Percentiles rank a stretch among this genome's conserved stretches.
phyloP scores from a whole-genome alignment of 1,140 invertebrate species.

The Zophobas morio region DNA sequence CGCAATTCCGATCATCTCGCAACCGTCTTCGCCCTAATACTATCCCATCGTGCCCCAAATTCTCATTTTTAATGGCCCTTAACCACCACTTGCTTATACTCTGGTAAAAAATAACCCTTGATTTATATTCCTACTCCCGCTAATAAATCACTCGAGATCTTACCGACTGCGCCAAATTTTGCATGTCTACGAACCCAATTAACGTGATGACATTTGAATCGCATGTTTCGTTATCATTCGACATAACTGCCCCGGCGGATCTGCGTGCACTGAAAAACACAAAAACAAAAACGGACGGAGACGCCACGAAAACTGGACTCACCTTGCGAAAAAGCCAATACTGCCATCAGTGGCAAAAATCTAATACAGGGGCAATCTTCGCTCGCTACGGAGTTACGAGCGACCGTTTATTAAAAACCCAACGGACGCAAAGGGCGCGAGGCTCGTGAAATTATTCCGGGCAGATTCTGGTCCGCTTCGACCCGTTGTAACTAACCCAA shows the following conservation, averaged over 20 bases:
- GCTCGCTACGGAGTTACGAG: neutral
- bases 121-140: slow-evolving; percentile 6
- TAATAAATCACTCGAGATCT: slow-evolving; percentile 23
- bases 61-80: slow-evolving; percentile 19
- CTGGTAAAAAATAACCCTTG: slow-evolving; percentile 4
- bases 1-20: slow-evolving; percentile 7
- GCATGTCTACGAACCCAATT: slow-evolving; percentile 18
- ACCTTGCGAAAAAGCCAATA: neutral
- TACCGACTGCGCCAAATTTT: slow-evolving; percentile 6
- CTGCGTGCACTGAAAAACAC: slow-evolving; percentile 6
- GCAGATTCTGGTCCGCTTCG: slow-evolving; percentile 4
- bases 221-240: slow-evolving; percentile 19
- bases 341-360: neutral
- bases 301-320: neutral
- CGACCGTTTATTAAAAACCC: neutral
- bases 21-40: neutral
- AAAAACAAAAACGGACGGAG: neutral
- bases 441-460: slow-evolving; percentile 13
- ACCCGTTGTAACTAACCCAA: slow-evolving; percentile 27
- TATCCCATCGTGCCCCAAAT: neutral
- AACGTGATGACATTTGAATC: slow-evolving; percentile 28
- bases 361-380: neutral
- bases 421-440: slow-evolving; percentile 1
- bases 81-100: slow-evolving; percentile 7
- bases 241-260: neutral